Evolutionary conservation across 2,888 invertebrate genomes (phyloP), one percentile per base, ranked within the genome.

Genomic region (Eueremaeus valkanovi): DNA sequence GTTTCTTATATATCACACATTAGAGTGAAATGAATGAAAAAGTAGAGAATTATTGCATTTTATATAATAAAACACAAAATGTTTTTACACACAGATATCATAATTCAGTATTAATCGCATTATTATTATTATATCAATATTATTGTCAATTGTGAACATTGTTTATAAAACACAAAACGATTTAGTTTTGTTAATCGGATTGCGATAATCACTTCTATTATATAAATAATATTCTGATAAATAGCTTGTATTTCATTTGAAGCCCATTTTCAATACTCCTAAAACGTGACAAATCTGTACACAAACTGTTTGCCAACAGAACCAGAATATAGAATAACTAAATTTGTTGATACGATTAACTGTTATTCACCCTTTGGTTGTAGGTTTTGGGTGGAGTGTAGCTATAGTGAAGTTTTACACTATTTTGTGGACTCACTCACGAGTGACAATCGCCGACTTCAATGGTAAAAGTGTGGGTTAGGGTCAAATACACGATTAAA

Each of bases 401-500:
- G 6, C 40, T 51, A n/a, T 51, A 51, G 18, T 18, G 6, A 6
- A 27, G 27, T 11, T 18, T 18, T 55, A 27, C 6, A 21, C 6
- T 21, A n/a, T 55, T 8, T 55, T 8, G n/a, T 55, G 24, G 27
- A 55, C 55, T 55, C 27, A 55, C 11, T 55, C 24, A 27, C 9
- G 11, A 55, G 55, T 21, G 55, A 55, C 55, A 27, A 55, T 13
- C 24, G 9, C 55, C n/a, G n/a, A n/a, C n/a, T 55, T 55, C 55
- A 55, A 55, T 55, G 55, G 55, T 55, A 55, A 55, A 55, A 55
- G 55, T 55, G 55, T 55, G 27, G 55, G 55, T 55, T 55, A 55
- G 55, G 55, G 55, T 55, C 55, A 55, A 11, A 21, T 24, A 55
- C 6, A 55, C 24, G 5, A 21, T 21, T 55, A 55, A 55, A 55